A percentile compares a stretch with the other conserved stretches of the same genome.
Conservation (phyloP, 1,140 invertebrate species). For the Penaeus vannamei region DNA sequence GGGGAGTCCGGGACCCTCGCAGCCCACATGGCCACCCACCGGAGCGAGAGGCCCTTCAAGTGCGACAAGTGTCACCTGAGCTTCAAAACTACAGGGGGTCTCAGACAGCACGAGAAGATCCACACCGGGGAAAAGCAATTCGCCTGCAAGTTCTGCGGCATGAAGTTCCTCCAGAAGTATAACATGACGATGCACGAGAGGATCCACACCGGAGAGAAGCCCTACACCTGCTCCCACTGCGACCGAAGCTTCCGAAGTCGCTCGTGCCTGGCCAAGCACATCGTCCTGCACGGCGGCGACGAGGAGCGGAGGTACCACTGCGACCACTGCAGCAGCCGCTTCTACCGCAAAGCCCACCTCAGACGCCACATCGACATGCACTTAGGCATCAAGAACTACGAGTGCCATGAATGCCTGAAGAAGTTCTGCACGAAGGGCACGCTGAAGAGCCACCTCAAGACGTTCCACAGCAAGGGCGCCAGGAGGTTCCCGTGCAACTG, state of each 20-base stretch:
- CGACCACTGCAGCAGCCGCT: conserved; percentile 58
- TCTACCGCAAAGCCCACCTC: conserved; percentile 60
- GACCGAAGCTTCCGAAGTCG: conserved; percentile 57
- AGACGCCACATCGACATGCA: conserved; percentile 76
- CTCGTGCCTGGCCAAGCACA: conserved; percentile 57
- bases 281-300: conserved; percentile 59
- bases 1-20: conserved; percentile 59
- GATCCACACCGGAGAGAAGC: conserved; percentile 64
- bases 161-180: conserved; percentile 72
- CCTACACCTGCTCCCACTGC: conserved; percentile 57
- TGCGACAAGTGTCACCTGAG: conserved; percentile 53
- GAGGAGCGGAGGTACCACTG: conserved; percentile 50
- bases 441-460: conserved; percentile 56
- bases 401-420: conserved; percentile 89
- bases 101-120: conserved; percentile 87
- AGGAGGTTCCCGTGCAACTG: conserved; percentile 57
- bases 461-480: conserved; percentile 58
- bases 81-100: conserved; percentile 65
- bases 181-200: conserved; percentile 66
- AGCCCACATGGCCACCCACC: conserved; percentile 59
- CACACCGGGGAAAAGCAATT: conserved; percentile 83
- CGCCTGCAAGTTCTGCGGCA: conserved; percentile 74
- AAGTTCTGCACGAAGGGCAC: conserved; percentile 73
- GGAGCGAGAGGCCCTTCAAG: conserved; percentile 47
- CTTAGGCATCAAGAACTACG: conserved; percentile 88